These are phyloP conservation scores for Ardeotis arabs DNA, from an alignment of 2,113 vertebrate genomes.

Conservation along the genomic window DNA sequence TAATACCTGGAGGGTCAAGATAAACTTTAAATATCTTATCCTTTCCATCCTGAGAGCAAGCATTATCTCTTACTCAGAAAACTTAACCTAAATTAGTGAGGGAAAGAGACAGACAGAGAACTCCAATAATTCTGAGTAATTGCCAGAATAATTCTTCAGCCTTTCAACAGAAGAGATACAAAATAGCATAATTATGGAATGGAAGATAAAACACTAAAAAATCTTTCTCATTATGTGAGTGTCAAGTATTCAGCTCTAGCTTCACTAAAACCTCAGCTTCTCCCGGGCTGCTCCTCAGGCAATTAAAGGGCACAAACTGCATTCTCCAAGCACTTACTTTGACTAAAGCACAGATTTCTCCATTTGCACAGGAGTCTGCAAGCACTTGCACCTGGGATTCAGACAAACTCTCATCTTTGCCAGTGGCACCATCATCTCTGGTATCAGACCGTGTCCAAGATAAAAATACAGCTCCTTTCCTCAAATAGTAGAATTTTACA, in stretches of 20 bases:
- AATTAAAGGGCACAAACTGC: background rate
- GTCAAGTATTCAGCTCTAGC: background rate
- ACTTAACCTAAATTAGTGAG: slow-evolving; percentile 3
- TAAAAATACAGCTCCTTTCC: background rate
- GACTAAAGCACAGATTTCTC: background rate
- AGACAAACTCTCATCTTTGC: background rate
- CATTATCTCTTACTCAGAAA: background rate
- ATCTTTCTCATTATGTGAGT: background rate
- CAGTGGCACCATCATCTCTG: background rate
- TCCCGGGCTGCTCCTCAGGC: background rate
- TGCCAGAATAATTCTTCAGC: background rate
- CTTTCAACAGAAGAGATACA: background rate
- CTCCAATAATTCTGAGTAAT: background rate
- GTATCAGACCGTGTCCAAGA: background rate
- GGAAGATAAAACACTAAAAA: background rate
- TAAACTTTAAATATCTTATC: slow-evolving; percentile 38
- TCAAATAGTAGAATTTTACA: background rate
- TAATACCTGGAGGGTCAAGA: slow-evolving; percentile 10
- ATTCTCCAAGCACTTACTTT: background rate
- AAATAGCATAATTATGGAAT: background rate
- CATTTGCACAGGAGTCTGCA: background rate
- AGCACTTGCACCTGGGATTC: background rate
- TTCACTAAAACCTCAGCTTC: background rate
- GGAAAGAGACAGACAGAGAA: background rate
- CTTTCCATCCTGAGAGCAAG: background rate